A percentile compares a stretch with the other conserved stretches of the same genome.
phyloP scores from a whole-genome alignment of 2,888 invertebrate genomes.

The Clanis bilineata region DNA sequence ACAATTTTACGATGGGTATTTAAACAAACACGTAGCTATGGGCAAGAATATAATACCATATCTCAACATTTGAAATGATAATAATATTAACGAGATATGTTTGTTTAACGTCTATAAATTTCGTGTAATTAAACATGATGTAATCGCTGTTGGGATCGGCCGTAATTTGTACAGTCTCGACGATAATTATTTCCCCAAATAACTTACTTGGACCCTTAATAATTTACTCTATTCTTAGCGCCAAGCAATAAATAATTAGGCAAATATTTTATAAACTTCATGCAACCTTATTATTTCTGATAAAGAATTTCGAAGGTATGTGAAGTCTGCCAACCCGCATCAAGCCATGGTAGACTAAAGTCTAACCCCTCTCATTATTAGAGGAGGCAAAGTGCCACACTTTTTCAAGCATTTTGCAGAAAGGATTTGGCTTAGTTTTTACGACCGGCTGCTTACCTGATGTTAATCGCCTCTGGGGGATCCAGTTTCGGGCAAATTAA shows the following conservation, averaged over 20 bases:
- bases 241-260: background rate
- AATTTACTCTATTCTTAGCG: background rate
- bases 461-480: no score
- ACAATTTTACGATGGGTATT: constrained; percentile 2
- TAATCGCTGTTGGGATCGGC: constrained; percentile 21
- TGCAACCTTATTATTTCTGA: no score
- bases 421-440: no score
- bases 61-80: constrained; percentile 28
- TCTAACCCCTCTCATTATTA: no score
- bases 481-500: no score
- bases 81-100: constrained; percentile 27
- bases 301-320: no score
- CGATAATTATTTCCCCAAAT: background rate
- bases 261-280: background rate
- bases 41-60: constrained; percentile 20
- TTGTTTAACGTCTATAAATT: constrained; percentile 43
- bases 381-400: no score
- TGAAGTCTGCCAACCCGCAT: no score
- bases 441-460: no score
- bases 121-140: constrained; percentile 24
- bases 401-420: no score
- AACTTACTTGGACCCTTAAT: background rate
- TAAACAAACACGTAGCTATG: constrained; percentile 11
- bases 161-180: constrained; percentile 7
- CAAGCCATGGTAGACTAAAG: no score